Evolutionary conservation across 2,888 invertebrate genomes (phyloP).

Genomic region (Clistopyga incitator): DNA sequence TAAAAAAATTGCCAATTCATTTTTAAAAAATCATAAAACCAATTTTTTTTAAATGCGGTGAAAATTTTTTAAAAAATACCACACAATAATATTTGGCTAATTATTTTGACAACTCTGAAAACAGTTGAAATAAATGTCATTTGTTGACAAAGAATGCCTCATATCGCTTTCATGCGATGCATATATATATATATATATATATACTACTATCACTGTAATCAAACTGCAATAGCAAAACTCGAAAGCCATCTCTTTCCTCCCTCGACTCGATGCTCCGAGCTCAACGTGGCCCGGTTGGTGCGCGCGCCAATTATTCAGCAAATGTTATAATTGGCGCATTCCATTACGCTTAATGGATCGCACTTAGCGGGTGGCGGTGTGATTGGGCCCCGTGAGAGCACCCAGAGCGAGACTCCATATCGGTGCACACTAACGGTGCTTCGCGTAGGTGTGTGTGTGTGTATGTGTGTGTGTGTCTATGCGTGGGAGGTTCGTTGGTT

Average conservation of each 20-base stretch:
- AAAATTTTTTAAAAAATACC: too few species aligned
- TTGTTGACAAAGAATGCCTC: neutral
- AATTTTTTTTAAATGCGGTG: too few species aligned
- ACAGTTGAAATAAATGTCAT: neutral
- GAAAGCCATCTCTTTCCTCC: conserved; percentile 36
- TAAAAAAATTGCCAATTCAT: too few species aligned
- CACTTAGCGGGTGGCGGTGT: conserved; percentile 83
- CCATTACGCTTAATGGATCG: conserved; percentile 84
- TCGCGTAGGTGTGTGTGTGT: neutral
- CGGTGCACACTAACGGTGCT: conserved; percentile 34
- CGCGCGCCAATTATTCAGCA: conserved; percentile 83
- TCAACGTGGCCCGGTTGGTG: conserved; percentile 72
- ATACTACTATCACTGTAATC: conserved; percentile 16
- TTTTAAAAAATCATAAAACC: too few species aligned
- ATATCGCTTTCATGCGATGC: neutral
- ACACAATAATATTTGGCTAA: too few species aligned
- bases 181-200: neutral
- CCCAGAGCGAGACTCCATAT: conserved; percentile 62
- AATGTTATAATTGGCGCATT: conserved; percentile 84
- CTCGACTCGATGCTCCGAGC: conserved; percentile 36
- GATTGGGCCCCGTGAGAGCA: conserved; percentile 78
- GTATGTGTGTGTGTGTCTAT: too few species aligned
- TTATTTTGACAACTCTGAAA: neutral
- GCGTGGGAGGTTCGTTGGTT: conserved; percentile 23
- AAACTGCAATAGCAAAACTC: conserved; percentile 25